These are phyloP conservation scores for Callithrix jacchus DNA, from an alignment of 2,113 vertebrate species.

Conservation along the genomic window DNA sequence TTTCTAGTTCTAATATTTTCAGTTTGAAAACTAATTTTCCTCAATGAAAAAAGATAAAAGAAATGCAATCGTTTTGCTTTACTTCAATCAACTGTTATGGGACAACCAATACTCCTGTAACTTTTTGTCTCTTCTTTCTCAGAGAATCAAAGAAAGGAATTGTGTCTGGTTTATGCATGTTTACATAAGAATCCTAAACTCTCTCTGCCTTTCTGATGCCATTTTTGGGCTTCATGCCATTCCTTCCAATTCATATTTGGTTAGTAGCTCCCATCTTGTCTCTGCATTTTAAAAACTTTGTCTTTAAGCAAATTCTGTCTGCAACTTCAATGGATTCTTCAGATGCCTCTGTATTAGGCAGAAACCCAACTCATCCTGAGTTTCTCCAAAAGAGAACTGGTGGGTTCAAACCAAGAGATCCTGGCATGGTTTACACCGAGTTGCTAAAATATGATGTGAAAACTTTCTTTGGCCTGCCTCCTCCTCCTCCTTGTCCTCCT, in stretches of 20 bases:
- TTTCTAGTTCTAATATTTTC: slow-evolving; percentile 18
- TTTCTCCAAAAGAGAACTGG: background rate
- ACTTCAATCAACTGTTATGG: background rate
- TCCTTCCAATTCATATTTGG: background rate
- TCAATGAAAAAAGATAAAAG: slow-evolving; percentile 2
- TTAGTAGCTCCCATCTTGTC: background rate
- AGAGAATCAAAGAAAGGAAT: slow-evolving; percentile 12
- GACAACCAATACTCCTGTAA: background rate
- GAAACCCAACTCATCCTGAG: background rate
- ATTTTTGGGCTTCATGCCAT: background rate
- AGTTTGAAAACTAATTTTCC: slow-evolving; percentile 54
- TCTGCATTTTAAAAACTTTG: background rate
- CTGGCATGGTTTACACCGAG: background rate
- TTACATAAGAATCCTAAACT: slow-evolving; percentile 1
- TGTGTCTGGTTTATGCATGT: background rate
- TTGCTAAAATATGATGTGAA: slow-evolving; percentile 3
- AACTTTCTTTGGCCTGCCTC: background rate
- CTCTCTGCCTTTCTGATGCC: background rate
- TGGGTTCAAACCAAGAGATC: background rate
- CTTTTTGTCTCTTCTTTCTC: background rate
- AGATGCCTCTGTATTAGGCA: background rate
- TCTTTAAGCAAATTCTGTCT: background rate
- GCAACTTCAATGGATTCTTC: background rate
- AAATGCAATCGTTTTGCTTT: slow-evolving; percentile 19
- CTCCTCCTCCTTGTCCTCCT: background rate